Evolutionary conservation across 2,113 vertebrate species (phyloP), one percentile per base, ranked within the genome.

Genomic region (Pelodiscus sinensis): DNA sequence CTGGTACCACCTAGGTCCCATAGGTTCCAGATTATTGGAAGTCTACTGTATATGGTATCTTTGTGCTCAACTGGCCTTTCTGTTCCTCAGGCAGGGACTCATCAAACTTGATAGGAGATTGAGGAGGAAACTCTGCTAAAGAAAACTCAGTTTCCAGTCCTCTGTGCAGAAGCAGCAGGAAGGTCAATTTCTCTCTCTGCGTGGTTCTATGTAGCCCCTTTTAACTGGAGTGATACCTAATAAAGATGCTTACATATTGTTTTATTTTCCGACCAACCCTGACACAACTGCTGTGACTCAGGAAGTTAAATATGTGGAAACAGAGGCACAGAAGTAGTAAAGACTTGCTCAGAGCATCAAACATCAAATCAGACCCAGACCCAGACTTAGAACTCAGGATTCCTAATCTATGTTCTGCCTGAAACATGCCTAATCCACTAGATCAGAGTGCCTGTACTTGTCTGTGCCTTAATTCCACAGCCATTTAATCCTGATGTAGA

Each of bases 221-320:
- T 15, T n/a, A 68, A 68, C 29, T 31, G 31, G 8, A 31, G 14
- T 68, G 31, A 68, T 68, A 68, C 15, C 62, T 18, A 31, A 68
- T n/a, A 31, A 18, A 15, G n/a, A 68, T n/a, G n/a, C 9, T n/a
- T 68, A 68, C n/a, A n/a, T 31, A 62, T 18, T 79, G 38, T 56
- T 91, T 92, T 71, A 79, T 92, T 81, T 92, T 84, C 60, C 51
- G 78, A 54, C 25, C 60, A 86, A 8, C 84, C 87, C 56, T 86
- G 50, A 81, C 7, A 78, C 16, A 56, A 60, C 71, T 57, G 52
- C 52, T 5, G 38, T 55, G 85, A 14, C 29, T 83, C 85, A 71
- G 82, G 44, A 1, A 87, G 80, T 56, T 44, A 62, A 14, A 13
- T 3, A 2, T 77, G 85, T 56, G 52, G 79, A 94, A 94, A 80